Conservation (phyloP, 2,797 vertebrate species). For the Fundulus diaphanus region DNA sequence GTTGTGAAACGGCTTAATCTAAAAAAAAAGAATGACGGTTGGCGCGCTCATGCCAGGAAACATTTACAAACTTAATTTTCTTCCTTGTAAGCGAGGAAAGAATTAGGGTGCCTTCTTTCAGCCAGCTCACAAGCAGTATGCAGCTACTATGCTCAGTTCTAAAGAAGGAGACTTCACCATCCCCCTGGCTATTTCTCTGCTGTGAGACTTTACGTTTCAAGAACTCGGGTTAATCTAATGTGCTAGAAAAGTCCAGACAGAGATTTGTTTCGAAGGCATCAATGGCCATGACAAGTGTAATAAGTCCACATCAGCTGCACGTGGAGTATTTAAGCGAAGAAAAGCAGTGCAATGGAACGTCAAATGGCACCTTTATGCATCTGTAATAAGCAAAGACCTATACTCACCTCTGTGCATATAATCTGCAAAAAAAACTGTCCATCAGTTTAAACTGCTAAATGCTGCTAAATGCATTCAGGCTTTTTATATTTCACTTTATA, state of each 20-base stretch:
- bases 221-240: background rate
- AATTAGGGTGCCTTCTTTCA: background rate
- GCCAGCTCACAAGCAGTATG: background rate
- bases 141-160: background rate
- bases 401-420: background rate
- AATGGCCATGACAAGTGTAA: background rate
- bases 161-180: background rate
- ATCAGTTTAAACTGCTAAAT: background rate
- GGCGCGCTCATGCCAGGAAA: background rate
- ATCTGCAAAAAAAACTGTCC: too few relatives aligned
- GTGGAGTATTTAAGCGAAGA: background rate
- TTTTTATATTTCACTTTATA: conserved; percentile 19
- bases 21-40: background rate
- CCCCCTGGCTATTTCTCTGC: background rate
- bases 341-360: background rate
- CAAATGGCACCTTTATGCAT: background rate
- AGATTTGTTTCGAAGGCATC: background rate
- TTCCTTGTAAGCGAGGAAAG: background rate
- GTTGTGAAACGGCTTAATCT: background rate
- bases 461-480: conserved; percentile 1
- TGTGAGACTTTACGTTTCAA: conserved; percentile 1
- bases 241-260: background rate
- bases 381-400: background rate
- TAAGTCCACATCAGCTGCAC: background rate
- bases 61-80: background rate